Conservation (phyloP, 2,113 vertebrate genomes). For the Caloenas nicobarica region DNA sequence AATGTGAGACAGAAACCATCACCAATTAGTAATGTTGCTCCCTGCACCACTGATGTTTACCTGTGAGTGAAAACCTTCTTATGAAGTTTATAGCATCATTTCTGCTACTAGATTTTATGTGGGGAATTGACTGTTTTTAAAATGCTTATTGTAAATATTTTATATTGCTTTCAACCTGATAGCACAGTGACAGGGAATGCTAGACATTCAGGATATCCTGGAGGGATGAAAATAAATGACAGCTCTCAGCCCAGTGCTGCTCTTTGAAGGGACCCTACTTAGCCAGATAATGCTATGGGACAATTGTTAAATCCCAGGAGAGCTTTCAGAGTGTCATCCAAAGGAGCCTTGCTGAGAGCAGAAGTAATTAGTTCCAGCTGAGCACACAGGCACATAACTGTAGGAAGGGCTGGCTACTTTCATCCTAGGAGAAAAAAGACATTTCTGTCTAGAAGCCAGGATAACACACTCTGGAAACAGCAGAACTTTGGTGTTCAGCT, state of each 20-base stretch:
- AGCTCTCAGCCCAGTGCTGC: not conserved
- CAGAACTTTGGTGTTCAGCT: not conserved
- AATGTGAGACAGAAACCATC: not conserved
- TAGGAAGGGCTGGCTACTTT: not conserved
- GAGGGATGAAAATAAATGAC: not conserved
- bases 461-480: not conserved
- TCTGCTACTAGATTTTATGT: not conserved
- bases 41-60: not conserved
- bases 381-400: not conserved
- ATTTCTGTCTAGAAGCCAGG: not conserved
- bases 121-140: not conserved
- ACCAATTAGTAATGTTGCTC: not conserved
- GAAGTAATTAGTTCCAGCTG: conserved; percentile 20
- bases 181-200: not conserved
- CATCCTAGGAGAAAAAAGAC: not conserved
- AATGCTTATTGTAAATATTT: conserved; percentile 30
- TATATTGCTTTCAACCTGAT: not conserved
- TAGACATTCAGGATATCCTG: not conserved
- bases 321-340: conserved; percentile 23
- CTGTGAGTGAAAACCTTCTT: not conserved
- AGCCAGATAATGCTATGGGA: not conserved
- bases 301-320: conserved; percentile 1
- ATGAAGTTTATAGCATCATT: not conserved
- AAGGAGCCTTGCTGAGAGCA: not conserved
- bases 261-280: conserved; percentile 28